These are phyloP conservation scores for Leptopilina myrica DNA, from an alignment of 2,888 invertebrate species.

Conservation along the genomic window DNA sequence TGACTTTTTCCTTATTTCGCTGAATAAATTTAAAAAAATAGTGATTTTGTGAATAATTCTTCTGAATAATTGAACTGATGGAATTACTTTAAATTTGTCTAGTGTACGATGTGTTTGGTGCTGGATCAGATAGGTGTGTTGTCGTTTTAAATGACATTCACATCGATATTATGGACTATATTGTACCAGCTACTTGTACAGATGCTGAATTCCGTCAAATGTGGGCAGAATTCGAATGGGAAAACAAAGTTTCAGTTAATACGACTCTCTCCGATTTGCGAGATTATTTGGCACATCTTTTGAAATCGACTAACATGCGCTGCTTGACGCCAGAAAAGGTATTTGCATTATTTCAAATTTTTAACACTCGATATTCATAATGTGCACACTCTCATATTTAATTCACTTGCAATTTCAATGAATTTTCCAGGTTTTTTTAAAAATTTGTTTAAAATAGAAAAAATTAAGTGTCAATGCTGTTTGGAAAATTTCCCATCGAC, in stretches of 20 bases:
- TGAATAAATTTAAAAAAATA: too few relatives aligned
- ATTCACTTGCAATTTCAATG: too few relatives aligned
- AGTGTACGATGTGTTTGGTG: slow-evolving; percentile 98
- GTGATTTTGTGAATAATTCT: too few relatives aligned
- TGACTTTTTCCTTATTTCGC: too few relatives aligned
- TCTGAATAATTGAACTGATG: too few relatives aligned
- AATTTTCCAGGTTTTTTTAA: too few relatives aligned
- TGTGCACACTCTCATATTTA: too few relatives aligned
- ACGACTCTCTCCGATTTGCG: slow-evolving; percentile 94
- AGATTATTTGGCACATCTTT: slow-evolving; percentile 93
- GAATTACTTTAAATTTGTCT: slow-evolving; percentile 59
- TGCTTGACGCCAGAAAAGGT: slow-evolving; percentile 98
- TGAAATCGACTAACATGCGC: slow-evolving; percentile 98
- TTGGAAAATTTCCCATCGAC: too few relatives aligned
- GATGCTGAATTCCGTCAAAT: slow-evolving; percentile 98
- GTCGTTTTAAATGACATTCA: slow-evolving; percentile 99
- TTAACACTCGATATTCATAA: slow-evolving; percentile 16
- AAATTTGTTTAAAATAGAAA: too few relatives aligned
- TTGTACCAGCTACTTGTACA: slow-evolving; percentile 94
- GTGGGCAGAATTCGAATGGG: slow-evolving; percentile 99
- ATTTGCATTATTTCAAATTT: slow-evolving; percentile 41
- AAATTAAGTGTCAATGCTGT: too few relatives aligned
- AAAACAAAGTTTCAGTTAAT: slow-evolving; percentile 98
- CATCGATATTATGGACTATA: slow-evolving; percentile 99
- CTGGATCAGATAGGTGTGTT: slow-evolving; percentile 95